Evolutionary conservation across 92 coral and sea anemone species (phyloP), one percentile per base, ranked within the genome.

Genomic region (Hydrozoanthus gracilis): DNA sequence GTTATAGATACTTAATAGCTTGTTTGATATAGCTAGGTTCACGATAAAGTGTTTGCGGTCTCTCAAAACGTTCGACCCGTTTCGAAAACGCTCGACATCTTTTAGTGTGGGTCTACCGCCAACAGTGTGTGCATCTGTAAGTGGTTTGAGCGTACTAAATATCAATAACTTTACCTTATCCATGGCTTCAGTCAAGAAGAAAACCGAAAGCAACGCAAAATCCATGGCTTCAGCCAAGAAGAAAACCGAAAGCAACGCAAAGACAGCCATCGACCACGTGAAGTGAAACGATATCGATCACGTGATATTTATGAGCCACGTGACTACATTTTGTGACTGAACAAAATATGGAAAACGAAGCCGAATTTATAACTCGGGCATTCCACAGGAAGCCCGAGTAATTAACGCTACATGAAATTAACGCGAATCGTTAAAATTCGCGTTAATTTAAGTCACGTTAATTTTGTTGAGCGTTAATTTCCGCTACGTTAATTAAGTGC

Each of bases 121-220:
- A 71, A 71, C 76, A 35, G 76, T 71, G 76, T 71, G 76, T 71
- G 76, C 76, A 71, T 71, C 76, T 71, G 76, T 71, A 71, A 71
- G 76, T 71, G 76, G 50, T 71, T 71, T 71, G 76, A 71, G 76
- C 50, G 76, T n/a, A n/a, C n/a, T n/a, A n/a, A n/a, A n/a, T n/a
- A n/a, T n/a, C n/a, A n/a, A n/a, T n/a, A n/a, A n/a, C n/a, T n/a
- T n/a, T n/a, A n/a, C n/a, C n/a, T n/a, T n/a, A 64, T 64, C 70
- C 70, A 64, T 64, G 70, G 70, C 70, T 64, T 64, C 70, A 64
- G 70, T 17, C 70, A n/a, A n/a, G n/a, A n/a, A n/a, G n/a, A 64
- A 64, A 64, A 64, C 70, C 70, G 70, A 64, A 64, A 64, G 70
- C 70, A 64, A 64, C 70, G 70, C 70, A 64, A 5, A 64, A 64